These are phyloP conservation scores for Spheniscus humboldti DNA, from an alignment of 2,797 vertebrate species.

Conservation along the genomic window DNA sequence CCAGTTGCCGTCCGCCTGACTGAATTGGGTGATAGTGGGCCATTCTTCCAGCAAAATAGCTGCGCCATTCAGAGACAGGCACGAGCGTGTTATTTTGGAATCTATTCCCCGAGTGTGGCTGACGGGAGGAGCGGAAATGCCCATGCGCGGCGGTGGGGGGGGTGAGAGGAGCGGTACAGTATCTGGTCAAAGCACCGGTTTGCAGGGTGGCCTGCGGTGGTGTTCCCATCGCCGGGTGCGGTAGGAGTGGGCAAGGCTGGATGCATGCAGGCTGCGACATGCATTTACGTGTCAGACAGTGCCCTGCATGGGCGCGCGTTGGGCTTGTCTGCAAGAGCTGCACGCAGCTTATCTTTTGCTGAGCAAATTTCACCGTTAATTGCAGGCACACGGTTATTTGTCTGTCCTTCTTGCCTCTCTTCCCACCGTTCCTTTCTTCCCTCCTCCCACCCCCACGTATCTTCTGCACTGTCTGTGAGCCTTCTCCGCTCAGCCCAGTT, in stretches of 20 bases:
- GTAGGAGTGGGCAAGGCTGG: background rate
- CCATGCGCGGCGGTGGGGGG: rapidly evolving
- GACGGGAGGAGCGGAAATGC: background rate
- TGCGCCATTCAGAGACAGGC: background rate
- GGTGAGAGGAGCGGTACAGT: background rate
- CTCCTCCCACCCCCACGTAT: background rate
- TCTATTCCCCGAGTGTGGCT: background rate
- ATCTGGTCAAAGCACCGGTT: background rate
- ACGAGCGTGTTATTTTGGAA: background rate
- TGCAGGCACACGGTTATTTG: background rate
- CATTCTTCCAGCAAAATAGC: background rate
- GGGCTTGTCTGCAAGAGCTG: background rate
- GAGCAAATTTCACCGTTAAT: background rate
- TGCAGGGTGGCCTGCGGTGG: background rate
- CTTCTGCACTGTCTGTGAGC: background rate
- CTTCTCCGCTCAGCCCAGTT: background rate
- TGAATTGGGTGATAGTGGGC: background rate
- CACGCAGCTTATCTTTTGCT: background rate
- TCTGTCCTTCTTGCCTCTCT: background rate
- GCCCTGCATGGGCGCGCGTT: rapidly evolving
- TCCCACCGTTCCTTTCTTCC: background rate
- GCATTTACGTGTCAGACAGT: background rate
- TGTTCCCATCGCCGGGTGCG: background rate
- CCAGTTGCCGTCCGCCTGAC: background rate
- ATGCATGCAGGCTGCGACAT: background rate